These are phyloP conservation scores for Triplophysa rosa DNA, from an alignment of 2,113 vertebrate species.

Conservation along the genomic window DNA sequence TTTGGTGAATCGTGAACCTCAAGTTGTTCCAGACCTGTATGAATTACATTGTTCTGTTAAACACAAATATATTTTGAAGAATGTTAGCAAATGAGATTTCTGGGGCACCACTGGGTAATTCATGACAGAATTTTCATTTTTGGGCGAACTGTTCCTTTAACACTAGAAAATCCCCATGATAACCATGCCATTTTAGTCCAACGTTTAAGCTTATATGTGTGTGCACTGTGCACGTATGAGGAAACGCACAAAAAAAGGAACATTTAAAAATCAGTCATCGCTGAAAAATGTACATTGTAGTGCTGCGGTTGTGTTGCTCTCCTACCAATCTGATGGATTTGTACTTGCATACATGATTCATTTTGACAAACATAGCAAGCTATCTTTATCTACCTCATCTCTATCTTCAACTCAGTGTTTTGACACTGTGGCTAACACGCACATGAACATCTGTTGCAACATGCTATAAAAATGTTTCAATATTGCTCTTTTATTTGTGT, in stretches of 20 bases:
- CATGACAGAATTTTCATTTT: too few relatives aligned
- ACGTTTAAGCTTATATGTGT: neutral
- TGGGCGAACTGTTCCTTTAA: too few relatives aligned
- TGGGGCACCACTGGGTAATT: too few relatives aligned
- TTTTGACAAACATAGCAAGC: constrained; percentile 27
- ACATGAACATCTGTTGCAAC: constrained; percentile 7
- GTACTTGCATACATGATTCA: constrained; percentile 37
- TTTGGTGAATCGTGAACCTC: too few relatives aligned
- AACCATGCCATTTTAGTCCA: too few relatives aligned
- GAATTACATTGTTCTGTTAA: too few relatives aligned
- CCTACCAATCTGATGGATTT: constrained; percentile 26
- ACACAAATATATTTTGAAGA: too few relatives aligned
- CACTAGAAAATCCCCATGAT: too few relatives aligned
- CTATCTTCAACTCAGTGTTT: constrained; percentile 1
- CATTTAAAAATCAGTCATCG: constrained; percentile 4
- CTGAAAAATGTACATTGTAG: constrained; percentile 25
- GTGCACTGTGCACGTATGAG: too few relatives aligned
- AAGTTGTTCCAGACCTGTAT: too few relatives aligned
- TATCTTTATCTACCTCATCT: constrained; percentile 47
- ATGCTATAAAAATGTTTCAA: neutral
- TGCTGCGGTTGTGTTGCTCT: constrained; percentile 35
- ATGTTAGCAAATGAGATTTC: too few relatives aligned
- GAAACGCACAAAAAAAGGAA: neutral
- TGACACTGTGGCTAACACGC: constrained; percentile 3
- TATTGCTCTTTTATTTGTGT: neutral